Conservation (phyloP, 2,113 vertebrate species). For the Cacatua alba region DNA sequence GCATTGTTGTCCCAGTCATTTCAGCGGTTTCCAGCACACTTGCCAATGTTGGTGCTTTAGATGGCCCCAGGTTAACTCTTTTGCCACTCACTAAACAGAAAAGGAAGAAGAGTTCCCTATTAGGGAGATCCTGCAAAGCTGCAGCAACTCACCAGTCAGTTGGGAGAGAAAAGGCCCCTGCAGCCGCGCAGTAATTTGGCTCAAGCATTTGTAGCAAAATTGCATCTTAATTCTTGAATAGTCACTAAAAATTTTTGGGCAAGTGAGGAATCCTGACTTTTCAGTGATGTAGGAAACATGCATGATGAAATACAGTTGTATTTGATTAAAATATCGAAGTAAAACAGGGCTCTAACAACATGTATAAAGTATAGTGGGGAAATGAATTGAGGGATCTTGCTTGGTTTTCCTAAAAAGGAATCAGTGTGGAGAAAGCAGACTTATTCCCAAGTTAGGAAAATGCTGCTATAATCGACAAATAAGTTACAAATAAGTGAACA, state of each 20-base stretch:
- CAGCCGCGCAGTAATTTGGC: neutral
- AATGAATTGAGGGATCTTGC: neutral
- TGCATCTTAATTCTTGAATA: neutral
- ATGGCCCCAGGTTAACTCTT: neutral
- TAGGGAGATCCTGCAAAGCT: neutral
- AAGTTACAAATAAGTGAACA: conserved; percentile 34
- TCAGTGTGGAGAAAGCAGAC: neutral
- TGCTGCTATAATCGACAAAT: conserved; percentile 40
- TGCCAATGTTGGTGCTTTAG: neutral
- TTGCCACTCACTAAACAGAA: neutral
- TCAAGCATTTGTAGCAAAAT: neutral
- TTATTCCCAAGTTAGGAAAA: conserved; percentile 48
- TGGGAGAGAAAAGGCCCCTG: neutral
- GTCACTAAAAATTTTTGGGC: neutral
- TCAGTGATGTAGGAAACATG: neutral
- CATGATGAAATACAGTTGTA: neutral
- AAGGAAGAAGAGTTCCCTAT: neutral
- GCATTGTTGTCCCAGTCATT: neutral
- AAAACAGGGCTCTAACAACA: neutral
- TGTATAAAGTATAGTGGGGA: neutral
- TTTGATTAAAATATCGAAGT: conserved; percentile 16
- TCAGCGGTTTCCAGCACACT: neutral
- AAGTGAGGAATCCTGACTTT: neutral
- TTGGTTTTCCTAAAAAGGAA: conserved; percentile 28
- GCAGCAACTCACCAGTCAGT: accelerated